Evolutionary conservation across 2,113 vertebrate species (phyloP), one percentile per base, ranked within the genome.

Genomic region (Mohoua ochrocephala): DNA sequence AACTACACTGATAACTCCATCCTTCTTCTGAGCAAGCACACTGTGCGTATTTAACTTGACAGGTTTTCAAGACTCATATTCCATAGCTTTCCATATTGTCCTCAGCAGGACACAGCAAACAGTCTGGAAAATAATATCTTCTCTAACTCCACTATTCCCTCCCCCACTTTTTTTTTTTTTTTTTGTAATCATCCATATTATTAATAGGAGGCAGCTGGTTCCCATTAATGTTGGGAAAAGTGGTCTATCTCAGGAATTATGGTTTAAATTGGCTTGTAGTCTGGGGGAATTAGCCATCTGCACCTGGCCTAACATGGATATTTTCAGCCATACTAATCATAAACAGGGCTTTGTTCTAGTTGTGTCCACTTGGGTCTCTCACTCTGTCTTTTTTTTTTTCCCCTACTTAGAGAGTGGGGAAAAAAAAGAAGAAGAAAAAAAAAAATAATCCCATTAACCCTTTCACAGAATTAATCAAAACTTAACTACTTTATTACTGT

Each of bases 191-290:
- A 97, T 95, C 93, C 84, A 90, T 98, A 96, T 95, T 98, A 98
- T 98, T 98, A 98, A 98, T 97, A 97, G 98, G 96, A 97, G 96
- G 97, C 98, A 99, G 98, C 98, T 99, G 98, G 96, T 98, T 98
- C 97, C 97, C 92, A 97, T 98, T 98, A 99, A 98, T 96, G 97
- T 83, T 84, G 94, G 94, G 96, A 97, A 97, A 96, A 91, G 61
- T 64, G 92, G 98, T 97, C 97, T 97, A 97, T 98, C 92, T 98
- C 97, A 98, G 98, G 98, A 99, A 98, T 98, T 98, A 97, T 91
- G 95, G 97, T 96, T 97, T 98, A 98, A 98, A 98, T 98, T 98
- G 98, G 98, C 97, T 97, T 97, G 94, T 96, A 97, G 98, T 97
- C 98, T 97, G 97, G 94, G 97, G 97, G 97, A 97, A 97, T 98